These are phyloP conservation scores for Trachelus stipa DNA, from an alignment of 2,888 invertebrate species.

Conservation along the genomic window DNA sequence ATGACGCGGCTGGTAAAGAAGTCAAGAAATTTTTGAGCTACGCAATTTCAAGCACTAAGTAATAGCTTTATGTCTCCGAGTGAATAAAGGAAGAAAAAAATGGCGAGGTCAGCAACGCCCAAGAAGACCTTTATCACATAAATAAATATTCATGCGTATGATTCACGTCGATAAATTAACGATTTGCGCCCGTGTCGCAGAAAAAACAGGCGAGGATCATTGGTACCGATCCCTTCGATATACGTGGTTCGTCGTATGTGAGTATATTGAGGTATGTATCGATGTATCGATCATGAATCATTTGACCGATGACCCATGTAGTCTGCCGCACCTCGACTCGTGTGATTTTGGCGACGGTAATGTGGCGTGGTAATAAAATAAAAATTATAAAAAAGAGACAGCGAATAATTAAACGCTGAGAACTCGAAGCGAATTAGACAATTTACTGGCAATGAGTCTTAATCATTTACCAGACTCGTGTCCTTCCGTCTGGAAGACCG, in stretches of 20 bases:
- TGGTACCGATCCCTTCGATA: slow-evolving; percentile 28
- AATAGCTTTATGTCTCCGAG: not conserved
- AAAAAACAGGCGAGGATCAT: slow-evolving; percentile 34
- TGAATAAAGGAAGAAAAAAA: not conserved
- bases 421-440: not conserved
- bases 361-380: not conserved
- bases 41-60: not conserved
- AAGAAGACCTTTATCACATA: slow-evolving; percentile 20
- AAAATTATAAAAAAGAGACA: not conserved
- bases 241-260: slow-evolving; percentile 23
- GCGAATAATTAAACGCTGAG: not conserved
- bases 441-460: not conserved
- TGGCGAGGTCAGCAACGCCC: not conserved
- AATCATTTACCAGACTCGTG: slow-evolving; percentile 73
- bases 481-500: slow-evolving; percentile 86
- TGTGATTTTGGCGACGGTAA: not conserved
- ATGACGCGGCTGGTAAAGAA: not conserved
- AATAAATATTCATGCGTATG: slow-evolving; percentile 36
- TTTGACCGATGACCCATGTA: slow-evolving; percentile 37
- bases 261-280: not conserved
- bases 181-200: slow-evolving; percentile 31
- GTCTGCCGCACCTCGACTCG: not conserved
- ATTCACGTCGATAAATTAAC: slow-evolving; percentile 36
- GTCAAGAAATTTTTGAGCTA: not conserved
- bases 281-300: slow-evolving; percentile 21